Conservation (phyloP, 2,797 vertebrate genomes). For the Euthynnus affinis region DNA sequence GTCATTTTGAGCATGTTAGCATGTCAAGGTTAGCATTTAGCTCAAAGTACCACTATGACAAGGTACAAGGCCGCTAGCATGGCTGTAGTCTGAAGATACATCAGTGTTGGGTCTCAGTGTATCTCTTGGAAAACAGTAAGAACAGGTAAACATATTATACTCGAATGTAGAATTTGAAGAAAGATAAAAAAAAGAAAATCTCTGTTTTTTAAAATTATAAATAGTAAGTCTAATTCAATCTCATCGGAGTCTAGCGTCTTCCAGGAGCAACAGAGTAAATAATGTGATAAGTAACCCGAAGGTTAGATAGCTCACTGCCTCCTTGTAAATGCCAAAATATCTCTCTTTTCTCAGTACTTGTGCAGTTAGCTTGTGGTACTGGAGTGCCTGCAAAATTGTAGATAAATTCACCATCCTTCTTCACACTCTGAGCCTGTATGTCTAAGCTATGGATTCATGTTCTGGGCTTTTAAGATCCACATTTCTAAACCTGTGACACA, state of each 20-base stretch:
- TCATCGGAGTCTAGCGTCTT: background rate
- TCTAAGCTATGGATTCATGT: background rate
- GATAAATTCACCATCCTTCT: background rate
- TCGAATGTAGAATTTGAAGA: background rate
- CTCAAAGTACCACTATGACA: no score
- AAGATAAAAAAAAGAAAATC: background rate
- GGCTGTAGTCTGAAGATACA: no score
- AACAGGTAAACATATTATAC: no score
- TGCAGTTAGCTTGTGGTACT: no score
- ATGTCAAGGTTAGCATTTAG: no score
- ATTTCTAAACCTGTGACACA: conserved; percentile 6
- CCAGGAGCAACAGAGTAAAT: background rate
- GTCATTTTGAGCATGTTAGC: no score
- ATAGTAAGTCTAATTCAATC: background rate
- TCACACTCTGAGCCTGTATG: background rate
- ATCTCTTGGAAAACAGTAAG: no score
- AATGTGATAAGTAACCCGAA: background rate
- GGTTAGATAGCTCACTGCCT: background rate
- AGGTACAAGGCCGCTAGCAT: no score
- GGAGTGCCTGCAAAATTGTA: background rate
- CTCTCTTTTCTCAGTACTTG: background rate
- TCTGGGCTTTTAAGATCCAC: background rate
- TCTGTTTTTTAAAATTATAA: no score
- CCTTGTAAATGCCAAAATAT: background rate
- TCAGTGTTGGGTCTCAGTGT: no score